These are phyloP conservation scores for Marisa cornuarietis DNA, from an alignment of 1,140 invertebrate species.

Conservation along the genomic window DNA sequence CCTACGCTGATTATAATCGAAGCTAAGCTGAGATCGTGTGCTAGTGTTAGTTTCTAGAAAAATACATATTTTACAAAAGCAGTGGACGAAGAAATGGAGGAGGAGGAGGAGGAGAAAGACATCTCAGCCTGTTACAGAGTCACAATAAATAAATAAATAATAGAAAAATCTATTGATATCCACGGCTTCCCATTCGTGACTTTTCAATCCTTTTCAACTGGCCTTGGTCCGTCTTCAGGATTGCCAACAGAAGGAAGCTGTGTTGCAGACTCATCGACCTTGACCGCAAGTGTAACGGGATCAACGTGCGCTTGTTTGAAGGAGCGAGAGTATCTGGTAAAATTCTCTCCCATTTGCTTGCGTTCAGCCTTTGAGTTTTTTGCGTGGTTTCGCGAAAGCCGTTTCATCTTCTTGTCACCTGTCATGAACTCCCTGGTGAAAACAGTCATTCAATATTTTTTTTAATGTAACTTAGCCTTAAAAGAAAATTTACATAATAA, in stretches of 20 bases:
- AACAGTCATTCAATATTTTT: background rate
- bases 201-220: background rate
- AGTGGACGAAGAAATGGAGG: too few species aligned
- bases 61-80: too few species aligned
- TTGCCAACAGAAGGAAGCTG: background rate
- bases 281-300: constrained; percentile 33
- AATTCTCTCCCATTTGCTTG: constrained; percentile 22
- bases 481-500: background rate
- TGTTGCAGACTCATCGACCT: constrained; percentile 23
- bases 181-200: background rate
- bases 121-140: too few species aligned
- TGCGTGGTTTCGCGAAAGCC: constrained; percentile 38
- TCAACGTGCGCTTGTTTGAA: constrained; percentile 46
- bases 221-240: background rate
- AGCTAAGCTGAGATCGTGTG: too few species aligned
- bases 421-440: constrained; percentile 44
- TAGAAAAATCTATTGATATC: background rate
- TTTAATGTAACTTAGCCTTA: background rate
- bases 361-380: constrained; percentile 7
- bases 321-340: constrained; percentile 44
- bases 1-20: too few species aligned
- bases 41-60: too few species aligned
- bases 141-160: background rate
- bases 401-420: constrained; percentile 50
- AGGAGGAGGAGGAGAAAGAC: too few species aligned